A percentile compares a stretch with the other conserved stretches of the same genome.
Conservation (phyloP, 2,113 vertebrate genomes). For the Pristiophorus japonicus region DNA sequence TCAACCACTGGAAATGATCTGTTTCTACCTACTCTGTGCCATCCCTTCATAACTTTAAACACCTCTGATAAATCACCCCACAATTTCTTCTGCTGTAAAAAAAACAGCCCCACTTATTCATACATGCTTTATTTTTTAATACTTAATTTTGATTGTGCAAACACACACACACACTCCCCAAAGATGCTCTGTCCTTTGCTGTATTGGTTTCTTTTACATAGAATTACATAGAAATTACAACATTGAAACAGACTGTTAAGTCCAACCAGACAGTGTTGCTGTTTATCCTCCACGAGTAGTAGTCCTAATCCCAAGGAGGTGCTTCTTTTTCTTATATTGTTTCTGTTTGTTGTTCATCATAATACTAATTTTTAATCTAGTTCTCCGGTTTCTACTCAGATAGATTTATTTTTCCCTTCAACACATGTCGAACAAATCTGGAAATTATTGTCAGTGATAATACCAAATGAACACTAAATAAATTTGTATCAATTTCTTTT, state of each 20-base stretch:
- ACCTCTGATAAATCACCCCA: not conserved
- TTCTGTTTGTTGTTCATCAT: not conserved
- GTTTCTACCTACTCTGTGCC: not conserved
- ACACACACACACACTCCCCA: not conserved
- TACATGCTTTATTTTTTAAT: not conserved
- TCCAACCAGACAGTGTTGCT: not conserved
- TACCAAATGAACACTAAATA: conserved; percentile 20
- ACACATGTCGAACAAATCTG: not conserved
- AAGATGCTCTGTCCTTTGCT: not conserved
- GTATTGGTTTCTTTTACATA: not conserved
- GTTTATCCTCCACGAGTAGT: not conserved
- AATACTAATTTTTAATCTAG: conserved; percentile 3
- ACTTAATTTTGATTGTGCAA: not conserved
- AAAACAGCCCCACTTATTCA: not conserved
- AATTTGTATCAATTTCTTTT: not conserved
- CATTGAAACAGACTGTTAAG: not conserved
- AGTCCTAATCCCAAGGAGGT: not conserved
- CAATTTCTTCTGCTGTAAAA: not conserved
- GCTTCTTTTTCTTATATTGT: not conserved
- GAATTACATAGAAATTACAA: not conserved
- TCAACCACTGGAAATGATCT: not conserved
- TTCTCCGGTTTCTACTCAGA: not conserved
- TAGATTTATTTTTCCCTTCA: not conserved
- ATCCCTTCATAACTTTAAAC: not conserved
- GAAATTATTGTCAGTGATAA: conserved; percentile 10